phyloP scores from a whole-genome alignment of 2,888 invertebrate genomes.

The Harpalus rufipes region DNA sequence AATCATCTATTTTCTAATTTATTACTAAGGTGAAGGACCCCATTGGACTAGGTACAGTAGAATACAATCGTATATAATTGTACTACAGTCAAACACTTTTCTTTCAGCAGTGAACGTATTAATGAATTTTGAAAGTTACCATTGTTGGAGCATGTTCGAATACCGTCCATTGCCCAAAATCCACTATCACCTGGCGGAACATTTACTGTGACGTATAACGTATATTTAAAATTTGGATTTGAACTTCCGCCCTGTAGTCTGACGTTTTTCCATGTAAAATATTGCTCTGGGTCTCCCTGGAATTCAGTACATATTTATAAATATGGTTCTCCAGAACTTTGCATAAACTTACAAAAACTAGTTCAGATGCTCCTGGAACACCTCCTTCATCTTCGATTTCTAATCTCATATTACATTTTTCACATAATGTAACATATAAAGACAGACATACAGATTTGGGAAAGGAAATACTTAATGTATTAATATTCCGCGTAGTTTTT shows the following conservation, averaged over 20 bases:
- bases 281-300: neutral
- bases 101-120: too few species aligned
- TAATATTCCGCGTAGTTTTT: too few species aligned
- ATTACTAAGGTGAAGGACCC: too few species aligned
- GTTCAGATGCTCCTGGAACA: neutral
- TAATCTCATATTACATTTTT: conserved; percentile 18
- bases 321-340: neutral
- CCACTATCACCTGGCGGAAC: neutral
- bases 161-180: conserved; percentile 64
- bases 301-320: neutral
- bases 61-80: too few species aligned
- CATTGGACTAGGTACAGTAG: too few species aligned
- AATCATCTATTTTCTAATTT: too few species aligned
- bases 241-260: neutral
- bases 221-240: neutral
- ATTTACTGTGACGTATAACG: neutral
- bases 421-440: conserved; percentile 37
- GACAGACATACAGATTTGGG: conserved; percentile 36
- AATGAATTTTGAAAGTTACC: conserved; percentile 26
- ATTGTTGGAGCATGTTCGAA: conserved; percentile 50
- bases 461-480: neutral
- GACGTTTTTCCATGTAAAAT: conserved; percentile 4
- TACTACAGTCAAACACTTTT: too few species aligned
- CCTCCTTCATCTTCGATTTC: neutral
- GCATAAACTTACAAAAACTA: neutral